A percentile compares a stretch with the other conserved stretches of the same genome.
phyloP scores from a whole-genome alignment of 1,140 invertebrate genomes.

The Dreissena polymorpha region DNA sequence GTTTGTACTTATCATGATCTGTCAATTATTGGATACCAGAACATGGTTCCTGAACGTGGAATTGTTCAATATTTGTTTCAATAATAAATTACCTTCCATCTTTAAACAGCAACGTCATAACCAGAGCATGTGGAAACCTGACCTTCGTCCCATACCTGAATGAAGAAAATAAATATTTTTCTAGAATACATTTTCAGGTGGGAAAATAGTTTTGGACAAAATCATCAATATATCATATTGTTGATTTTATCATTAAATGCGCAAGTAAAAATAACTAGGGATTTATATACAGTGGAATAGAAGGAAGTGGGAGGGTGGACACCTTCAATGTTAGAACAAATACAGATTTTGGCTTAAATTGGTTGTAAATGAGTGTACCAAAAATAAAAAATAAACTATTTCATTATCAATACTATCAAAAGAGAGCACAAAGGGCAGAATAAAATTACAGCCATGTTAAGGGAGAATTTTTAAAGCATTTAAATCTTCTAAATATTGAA shows the following conservation, averaged over 20 bases:
- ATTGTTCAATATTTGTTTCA: neutral
- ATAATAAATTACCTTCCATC: conserved; percentile 79
- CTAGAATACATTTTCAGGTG: neutral
- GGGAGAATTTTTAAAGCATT: too few species aligned
- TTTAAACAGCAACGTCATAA: conserved; percentile 82
- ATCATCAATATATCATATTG: neutral
- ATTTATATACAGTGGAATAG: neutral
- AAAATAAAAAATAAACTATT: too few species aligned
- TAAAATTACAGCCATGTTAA: too few species aligned
- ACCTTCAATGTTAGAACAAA: neutral
- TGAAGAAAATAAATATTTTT: conserved; percentile 31
- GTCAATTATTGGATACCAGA: neutral
- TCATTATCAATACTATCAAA: too few species aligned
- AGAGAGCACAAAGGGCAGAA: too few species aligned
- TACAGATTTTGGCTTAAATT: neutral
- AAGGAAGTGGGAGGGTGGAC: neutral
- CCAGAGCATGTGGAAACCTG: conserved; percentile 81
- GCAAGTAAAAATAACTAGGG: neutral
- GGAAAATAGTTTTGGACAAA: neutral
- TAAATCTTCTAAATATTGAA: too few species aligned
- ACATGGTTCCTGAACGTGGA: neutral
- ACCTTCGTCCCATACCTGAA: conserved; percentile 82
- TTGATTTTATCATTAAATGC: too few species aligned
- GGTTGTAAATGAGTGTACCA: too few species aligned
- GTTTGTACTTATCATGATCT: neutral